These are phyloP conservation scores for Dolichallabes microphthalmus DNA, from an alignment of 2,113 vertebrate species.

Conservation along the genomic window DNA sequence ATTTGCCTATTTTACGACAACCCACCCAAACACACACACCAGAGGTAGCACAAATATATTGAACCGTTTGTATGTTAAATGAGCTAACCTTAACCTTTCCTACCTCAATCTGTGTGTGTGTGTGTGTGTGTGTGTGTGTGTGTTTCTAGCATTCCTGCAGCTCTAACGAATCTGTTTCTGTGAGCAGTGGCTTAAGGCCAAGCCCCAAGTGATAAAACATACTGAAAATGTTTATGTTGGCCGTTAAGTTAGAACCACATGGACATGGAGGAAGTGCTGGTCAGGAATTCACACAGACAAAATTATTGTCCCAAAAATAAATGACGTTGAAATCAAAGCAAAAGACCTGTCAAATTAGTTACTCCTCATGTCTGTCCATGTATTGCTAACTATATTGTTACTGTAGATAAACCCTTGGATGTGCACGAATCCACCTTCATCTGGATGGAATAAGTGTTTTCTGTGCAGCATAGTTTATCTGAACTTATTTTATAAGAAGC, in stretches of 20 bases:
- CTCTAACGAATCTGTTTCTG: constrained; percentile 34
- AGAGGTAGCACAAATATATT: background rate
- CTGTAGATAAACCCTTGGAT: background rate
- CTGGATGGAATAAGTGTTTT: background rate
- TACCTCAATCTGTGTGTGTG: background rate
- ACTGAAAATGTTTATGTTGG: constrained; percentile 55
- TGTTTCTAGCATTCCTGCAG: constrained; percentile 20
- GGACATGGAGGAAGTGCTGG: constrained; percentile 7
- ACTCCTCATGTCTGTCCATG: background rate
- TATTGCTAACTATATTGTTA: background rate
- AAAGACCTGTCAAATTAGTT: constrained; percentile 13
- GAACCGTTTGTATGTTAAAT: constrained; percentile 11
- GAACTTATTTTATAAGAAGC: background rate
- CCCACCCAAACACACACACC: constrained; percentile 2
- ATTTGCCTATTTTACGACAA: background rate
- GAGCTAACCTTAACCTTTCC: constrained; percentile 1
- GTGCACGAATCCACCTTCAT: background rate
- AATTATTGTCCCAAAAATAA: constrained; percentile 14
- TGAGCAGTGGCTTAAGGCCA: constrained; percentile 37
- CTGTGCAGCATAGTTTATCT: background rate
- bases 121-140: background rate
- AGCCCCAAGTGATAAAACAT: constrained; percentile 48
- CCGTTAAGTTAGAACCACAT: constrained; percentile 48
- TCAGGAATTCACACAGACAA: constrained; percentile 29
- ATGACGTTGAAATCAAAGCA: constrained; percentile 20